Base-by-base conservation (phyloP, 92 coral and sea anemone species). In the Pocillopora grandis region DNA sequence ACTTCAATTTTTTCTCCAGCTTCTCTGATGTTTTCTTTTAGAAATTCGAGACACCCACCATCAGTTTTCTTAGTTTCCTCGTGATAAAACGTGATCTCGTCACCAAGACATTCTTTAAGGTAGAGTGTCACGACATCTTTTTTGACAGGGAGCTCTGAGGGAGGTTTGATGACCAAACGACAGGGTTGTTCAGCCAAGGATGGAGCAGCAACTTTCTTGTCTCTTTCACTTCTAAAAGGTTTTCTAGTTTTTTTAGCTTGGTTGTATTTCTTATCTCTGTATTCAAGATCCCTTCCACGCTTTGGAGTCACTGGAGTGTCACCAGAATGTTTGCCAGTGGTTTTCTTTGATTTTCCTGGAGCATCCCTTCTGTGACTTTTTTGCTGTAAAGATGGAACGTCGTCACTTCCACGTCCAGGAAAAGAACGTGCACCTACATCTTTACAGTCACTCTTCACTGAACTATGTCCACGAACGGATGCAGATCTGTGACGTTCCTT, bases 1-100 rank as follows among this genome's bases (percentile, higher is more conserved):
- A 88, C 71, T 27, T 66, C 15, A 64, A 88, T 72, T 36, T 79
- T 52, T 55, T 81, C 76, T 59, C 63, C 66, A 52, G 57, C 37
- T 7, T 56, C 49, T 59, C 27, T 63, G 35, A 72, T 79, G 65
- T 56, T 78, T 48, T 84, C 68, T 77, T 85, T 71, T 10, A 88
- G 57, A 10, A 52, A 85, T 56, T 36, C 76, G 31, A 59, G 48
- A 78, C 19, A 49, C 2, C 23, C 20, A 31, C 75, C 85, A 33
- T 62, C 61, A 14, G 9, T 59, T 58, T 42, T 31, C 85, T 81
- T 60, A 1, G 37, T 27, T 36, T 71, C 70, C 37, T 61, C 71
- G 5, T 59, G 60, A 70, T 9, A 19, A 48, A 71, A 81, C 61
- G 5, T 21, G 21, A 81, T n/a, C 49, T 20, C 18, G 68, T 71